phyloP scores from a whole-genome alignment of 2,113 vertebrate genomes.

The Burhinus oedicnemus region DNA sequence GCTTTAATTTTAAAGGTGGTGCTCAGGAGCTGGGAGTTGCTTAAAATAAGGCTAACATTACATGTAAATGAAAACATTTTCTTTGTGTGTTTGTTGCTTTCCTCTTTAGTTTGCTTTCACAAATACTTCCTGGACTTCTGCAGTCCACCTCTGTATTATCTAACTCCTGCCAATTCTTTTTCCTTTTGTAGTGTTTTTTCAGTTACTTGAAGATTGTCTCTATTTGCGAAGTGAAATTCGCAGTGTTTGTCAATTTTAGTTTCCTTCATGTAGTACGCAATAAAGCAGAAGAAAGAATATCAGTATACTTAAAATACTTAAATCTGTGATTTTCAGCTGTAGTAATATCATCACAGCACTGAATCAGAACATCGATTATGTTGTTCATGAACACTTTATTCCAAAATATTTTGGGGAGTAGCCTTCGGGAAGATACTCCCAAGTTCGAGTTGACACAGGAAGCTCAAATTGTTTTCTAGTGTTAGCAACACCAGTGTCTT shows the following conservation, averaged over 20 bases:
- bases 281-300: not conserved
- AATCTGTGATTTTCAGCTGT: not conserved
- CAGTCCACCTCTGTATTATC: not conserved
- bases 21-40: not conserved
- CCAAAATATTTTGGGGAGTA: not conserved
- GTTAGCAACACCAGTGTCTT: not conserved
- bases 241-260: not conserved
- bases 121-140: not conserved
- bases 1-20: not conserved
- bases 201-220: not conserved
- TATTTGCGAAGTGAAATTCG: not conserved
- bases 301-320: not conserved
- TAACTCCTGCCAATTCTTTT: not conserved
- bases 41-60: not conserved
- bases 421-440: not conserved
- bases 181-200: not conserved
- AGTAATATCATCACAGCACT: not conserved
- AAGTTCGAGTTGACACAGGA: not conserved
- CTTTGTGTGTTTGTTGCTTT: not conserved
- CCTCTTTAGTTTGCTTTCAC: not conserved
- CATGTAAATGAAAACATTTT: not conserved
- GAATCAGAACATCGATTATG: not conserved
- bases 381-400: not conserved
- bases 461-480: not conserved
- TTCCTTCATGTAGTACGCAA: not conserved